Evolutionary conservation across 2,797 vertebrate genomes (phyloP).

Genomic region (Clarias fuscus): DNA sequence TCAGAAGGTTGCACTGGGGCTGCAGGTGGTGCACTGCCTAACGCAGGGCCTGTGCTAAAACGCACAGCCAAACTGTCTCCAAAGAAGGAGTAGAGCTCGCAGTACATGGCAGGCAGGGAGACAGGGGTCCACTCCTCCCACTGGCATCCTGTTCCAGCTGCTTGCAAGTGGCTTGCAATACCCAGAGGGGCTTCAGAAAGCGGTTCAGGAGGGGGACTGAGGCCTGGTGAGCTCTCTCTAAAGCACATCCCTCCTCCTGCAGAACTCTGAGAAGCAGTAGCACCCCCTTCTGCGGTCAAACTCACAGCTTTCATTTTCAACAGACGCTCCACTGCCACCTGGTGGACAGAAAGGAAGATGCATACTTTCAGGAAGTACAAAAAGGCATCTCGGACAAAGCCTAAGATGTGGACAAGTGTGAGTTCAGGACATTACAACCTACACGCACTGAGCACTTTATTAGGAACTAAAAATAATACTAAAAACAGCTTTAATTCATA

Average conservation of each 20-base stretch:
- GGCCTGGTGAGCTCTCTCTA: constrained; percentile 78
- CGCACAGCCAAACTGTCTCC: constrained; percentile 88
- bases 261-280: constrained; percentile 44
- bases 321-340: constrained; percentile 91
- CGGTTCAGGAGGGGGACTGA: constrained; percentile 79
- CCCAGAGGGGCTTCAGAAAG: constrained; percentile 74
- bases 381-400: background rate
- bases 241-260: constrained; percentile 50
- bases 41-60: constrained; percentile 80
- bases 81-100: constrained; percentile 89
- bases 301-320: constrained; percentile 88
- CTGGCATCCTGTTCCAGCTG: constrained; percentile 68
- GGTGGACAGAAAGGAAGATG: constrained; percentile 30
- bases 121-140: constrained; percentile 74
- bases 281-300: constrained; percentile 64
- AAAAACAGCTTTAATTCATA: background rate
- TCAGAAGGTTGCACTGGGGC: constrained; percentile 57
- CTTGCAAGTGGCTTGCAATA: constrained; percentile 77
- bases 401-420: background rate
- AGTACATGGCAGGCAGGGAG: constrained; percentile 83
- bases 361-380: background rate
- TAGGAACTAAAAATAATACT: background rate
- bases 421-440: background rate
- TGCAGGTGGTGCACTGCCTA: constrained; percentile 55
- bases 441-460: background rate